Conservation (phyloP, 1,140 invertebrate genomes). For the Drosophila pseudoananassae region DNA sequence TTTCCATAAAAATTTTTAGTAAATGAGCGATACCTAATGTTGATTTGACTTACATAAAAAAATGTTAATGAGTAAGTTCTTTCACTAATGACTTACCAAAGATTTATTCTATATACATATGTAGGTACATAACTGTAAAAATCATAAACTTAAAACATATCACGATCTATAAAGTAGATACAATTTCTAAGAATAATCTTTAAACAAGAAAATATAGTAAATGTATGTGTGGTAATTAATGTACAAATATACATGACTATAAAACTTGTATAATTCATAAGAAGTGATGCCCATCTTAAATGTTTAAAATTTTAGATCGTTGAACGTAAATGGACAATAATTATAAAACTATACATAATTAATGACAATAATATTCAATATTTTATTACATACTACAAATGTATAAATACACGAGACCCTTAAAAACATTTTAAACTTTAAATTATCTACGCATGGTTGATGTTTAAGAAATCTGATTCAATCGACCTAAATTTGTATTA, state of each 20-base stretch:
- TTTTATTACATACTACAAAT: constrained; percentile 15
- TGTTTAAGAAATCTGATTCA: constrained; percentile 47
- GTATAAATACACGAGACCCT: constrained; percentile 1
- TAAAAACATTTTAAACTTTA: constrained; percentile 3
- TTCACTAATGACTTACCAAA: background rate
- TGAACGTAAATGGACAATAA: constrained; percentile 16
- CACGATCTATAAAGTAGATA: background rate
- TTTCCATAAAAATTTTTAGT: too few relatives aligned
- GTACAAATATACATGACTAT: too few relatives aligned
- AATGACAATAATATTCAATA: constrained; percentile 62
- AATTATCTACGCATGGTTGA: constrained; percentile 70
- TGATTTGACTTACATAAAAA: too few relatives aligned
- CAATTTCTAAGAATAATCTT: too few relatives aligned
- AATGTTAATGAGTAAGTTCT: background rate
- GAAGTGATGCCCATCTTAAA: background rate
- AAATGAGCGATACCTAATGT: too few relatives aligned
- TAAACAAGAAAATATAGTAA: too few relatives aligned
- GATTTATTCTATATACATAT: background rate
- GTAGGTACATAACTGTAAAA: background rate
- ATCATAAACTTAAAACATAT: background rate
- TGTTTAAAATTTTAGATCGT: background rate
- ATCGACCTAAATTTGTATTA: constrained; percentile 16
- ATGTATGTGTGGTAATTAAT: background rate
- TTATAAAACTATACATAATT: constrained; percentile 37
- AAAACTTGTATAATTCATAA: too few relatives aligned